Percentiles rank a stretch among this genome's conserved stretches.
phyloP scores from a whole-genome alignment of 1,140 invertebrate species.

The Halesus radiatus region DNA sequence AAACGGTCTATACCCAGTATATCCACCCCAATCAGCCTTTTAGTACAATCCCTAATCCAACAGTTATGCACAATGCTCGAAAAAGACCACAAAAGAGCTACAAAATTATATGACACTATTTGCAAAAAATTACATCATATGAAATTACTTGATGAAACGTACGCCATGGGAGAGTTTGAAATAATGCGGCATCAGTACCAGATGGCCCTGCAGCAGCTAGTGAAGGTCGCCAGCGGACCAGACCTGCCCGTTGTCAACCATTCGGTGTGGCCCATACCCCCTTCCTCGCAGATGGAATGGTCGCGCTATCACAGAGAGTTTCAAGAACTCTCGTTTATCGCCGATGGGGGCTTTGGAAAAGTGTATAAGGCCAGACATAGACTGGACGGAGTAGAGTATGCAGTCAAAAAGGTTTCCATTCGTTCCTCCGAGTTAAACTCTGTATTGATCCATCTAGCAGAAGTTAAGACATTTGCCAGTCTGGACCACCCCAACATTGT shows the following conservation, averaged over 20 bases:
- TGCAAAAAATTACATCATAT: constrained; percentile 76
- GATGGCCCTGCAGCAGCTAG: constrained; percentile 73
- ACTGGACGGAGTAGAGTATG: constrained; percentile 83
- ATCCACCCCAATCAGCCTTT: constrained; percentile 72
- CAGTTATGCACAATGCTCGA: constrained; percentile 75
- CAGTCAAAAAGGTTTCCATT: constrained; percentile 85
- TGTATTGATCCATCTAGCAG: constrained; percentile 76
- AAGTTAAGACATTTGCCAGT: constrained; percentile 85
- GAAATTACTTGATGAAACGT: constrained; percentile 78
- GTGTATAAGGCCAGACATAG: constrained; percentile 75
- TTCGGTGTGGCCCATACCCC: constrained; percentile 66
- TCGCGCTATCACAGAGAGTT: constrained; percentile 83
- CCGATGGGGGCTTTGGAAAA: constrained; percentile 82
- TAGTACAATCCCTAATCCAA: constrained; percentile 76
- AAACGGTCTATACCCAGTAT: constrained; percentile 30
- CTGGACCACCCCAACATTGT: constrained; percentile 87
- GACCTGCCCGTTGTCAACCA: constrained; percentile 66
- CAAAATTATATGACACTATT: constrained; percentile 74
- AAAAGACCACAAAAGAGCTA: constrained; percentile 70
- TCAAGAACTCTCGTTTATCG: constrained; percentile 80
- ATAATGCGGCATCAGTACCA: constrained; percentile 76
- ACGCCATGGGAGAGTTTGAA: constrained; percentile 76
- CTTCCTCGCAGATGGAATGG: constrained; percentile 67
- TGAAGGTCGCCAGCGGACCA: constrained; percentile 70
- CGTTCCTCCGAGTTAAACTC: constrained; percentile 73